These are phyloP conservation scores for Coluber constrictor DNA, from an alignment of 2,797 vertebrate species.

Conservation along the genomic window DNA sequence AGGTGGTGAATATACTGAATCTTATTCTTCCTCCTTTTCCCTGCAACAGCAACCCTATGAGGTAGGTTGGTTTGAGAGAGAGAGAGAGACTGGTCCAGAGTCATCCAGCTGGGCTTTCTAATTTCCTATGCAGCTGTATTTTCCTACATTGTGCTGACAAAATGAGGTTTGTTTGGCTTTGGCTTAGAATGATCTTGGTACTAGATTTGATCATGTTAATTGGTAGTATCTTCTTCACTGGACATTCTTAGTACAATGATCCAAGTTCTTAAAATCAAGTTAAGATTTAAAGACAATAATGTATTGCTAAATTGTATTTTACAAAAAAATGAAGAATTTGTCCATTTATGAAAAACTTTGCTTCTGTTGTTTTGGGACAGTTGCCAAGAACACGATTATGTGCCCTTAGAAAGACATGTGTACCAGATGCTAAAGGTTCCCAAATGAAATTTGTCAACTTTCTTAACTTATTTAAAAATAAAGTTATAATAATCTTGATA, in stretches of 20 bases:
- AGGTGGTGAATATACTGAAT: no score
- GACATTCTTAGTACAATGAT: not conserved
- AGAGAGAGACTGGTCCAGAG: no score
- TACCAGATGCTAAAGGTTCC: not conserved
- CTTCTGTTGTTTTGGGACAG: not conserved
- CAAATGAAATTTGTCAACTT: not conserved
- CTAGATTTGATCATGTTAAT: not conserved
- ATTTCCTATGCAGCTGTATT: not conserved
- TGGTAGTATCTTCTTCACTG: not conserved
- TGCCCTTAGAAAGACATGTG: not conserved
- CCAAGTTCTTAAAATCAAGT: not conserved
- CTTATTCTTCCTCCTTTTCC: no score
- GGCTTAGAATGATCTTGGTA: not conserved
- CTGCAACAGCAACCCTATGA: no score
- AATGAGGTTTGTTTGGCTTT: no score
- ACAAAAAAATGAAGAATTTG: not conserved
- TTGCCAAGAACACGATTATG: not conserved
- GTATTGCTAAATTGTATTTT: not conserved
- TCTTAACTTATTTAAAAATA: not conserved
- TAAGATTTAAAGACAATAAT: not conserved
- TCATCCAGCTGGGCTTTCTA: not conserved
- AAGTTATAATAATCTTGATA: not conserved
- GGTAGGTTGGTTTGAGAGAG: no score
- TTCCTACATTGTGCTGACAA: not conserved
- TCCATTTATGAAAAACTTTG: not conserved